These are phyloP conservation scores for Tenthredo notha DNA, from an alignment of 2,888 invertebrate species.

Conservation along the genomic window DNA sequence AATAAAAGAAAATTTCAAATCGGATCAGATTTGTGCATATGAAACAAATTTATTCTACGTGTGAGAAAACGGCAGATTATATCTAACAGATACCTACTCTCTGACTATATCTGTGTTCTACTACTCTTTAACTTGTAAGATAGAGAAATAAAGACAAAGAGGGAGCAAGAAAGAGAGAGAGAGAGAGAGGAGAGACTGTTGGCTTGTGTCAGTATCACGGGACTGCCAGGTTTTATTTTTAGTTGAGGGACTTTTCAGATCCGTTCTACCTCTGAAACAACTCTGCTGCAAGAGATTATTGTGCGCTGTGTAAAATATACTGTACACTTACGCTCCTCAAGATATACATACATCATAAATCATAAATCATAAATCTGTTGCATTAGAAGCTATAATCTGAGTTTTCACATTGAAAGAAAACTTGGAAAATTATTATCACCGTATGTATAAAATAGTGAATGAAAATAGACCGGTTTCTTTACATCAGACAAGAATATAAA, in stretches of 20 bases:
- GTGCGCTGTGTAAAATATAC: background rate
- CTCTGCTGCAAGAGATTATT: background rate
- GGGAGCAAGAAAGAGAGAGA: background rate
- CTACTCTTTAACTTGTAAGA: background rate
- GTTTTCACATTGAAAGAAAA: background rate
- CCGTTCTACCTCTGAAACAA: background rate
- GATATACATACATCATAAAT: background rate
- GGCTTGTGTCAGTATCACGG: conserved; percentile 58
- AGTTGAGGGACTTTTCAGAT: conserved; percentile 21
- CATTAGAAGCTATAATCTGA: background rate
- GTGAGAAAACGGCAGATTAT: background rate
- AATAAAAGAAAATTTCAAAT: too few relatives aligned
- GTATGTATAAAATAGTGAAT: background rate
- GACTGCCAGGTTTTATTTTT: conserved; percentile 55
- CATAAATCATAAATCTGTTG: background rate
- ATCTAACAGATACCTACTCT: background rate
- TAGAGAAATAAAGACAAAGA: background rate
- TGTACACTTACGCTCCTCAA: background rate
- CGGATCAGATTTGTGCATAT: background rate
- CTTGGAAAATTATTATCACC: background rate
- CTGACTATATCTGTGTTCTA: background rate
- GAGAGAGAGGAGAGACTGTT: conserved; percentile 42
- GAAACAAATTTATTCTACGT: background rate
- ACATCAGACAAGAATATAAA: background rate
- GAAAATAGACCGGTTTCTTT: background rate